Evolutionary conservation across 2,888 invertebrate genomes (phyloP).

Genomic region (Muschampia plurimacula): DNA sequence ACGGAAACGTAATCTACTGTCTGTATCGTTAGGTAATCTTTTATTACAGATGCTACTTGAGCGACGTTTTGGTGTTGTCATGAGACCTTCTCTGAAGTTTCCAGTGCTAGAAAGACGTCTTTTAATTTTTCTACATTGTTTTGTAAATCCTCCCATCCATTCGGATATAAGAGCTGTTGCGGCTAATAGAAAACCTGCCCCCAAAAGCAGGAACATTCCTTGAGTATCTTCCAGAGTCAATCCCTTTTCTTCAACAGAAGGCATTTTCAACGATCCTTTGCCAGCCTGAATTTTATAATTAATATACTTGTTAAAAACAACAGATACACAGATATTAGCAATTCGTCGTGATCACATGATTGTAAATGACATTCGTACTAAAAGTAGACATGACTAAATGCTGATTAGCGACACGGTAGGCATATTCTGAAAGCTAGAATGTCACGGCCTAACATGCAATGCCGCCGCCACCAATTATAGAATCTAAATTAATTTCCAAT

Average conservation of each 20-base stretch:
- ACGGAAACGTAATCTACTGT: conserved; percentile 55
- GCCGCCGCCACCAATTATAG: too few species aligned
- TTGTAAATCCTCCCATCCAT: conserved; percentile 89
- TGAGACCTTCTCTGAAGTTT: conserved; percentile 56
- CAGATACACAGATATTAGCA: background rate
- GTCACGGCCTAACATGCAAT: too few species aligned
- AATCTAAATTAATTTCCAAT: too few species aligned
- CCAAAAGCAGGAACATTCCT: conserved; percentile 92
- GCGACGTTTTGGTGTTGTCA: conserved; percentile 52
- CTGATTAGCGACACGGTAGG: background rate
- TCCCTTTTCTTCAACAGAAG: conserved; percentile 88
- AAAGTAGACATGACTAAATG: background rate
- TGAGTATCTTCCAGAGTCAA: conserved; percentile 92
- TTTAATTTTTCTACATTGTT: conserved; percentile 71
- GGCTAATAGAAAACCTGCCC: conserved; percentile 88
- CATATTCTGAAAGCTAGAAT: too few species aligned
- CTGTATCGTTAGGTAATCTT: conserved; percentile 40
- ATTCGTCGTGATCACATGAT: too few species aligned
- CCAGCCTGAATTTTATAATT: conserved; percentile 66
- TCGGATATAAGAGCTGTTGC: conserved; percentile 88
- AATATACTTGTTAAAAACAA: background rate
- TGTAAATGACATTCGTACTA: too few species aligned
- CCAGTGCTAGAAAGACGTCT: conserved; percentile 48
- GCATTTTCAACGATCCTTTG: conserved; percentile 68
- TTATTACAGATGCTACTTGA: conserved; percentile 47